Base-by-base conservation (phyloP, 35 echinoderm and acorn worm genomes). In the Holothuria glaberrima region DNA sequence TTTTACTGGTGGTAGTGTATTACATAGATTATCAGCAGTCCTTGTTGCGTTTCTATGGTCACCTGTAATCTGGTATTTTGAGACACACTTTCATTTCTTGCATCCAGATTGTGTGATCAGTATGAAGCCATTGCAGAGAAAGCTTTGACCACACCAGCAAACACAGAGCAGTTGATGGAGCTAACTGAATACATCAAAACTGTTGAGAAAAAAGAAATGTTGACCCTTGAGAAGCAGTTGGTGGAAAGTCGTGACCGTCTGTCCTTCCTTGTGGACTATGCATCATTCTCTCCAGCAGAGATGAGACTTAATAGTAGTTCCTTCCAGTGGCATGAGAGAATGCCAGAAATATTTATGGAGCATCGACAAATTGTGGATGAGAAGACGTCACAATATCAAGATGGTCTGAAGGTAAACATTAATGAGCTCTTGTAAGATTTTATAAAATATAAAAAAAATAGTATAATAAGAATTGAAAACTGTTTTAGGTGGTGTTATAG, bases 141-240 rank as follows among this genome's bases (percentile, higher is more conserved):
- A 59, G 96, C 96, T 18, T 75, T 98, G 13, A 98, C 96, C 33
- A 98, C 96, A 4, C 96, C 96, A 56, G 91, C 96, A 19, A 98
- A 98, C 93, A 98, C 96, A 68, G 93, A 98, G 65, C 94, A 98
- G 54, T 84, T 98, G 67, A 95, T 98, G 90, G 96, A 98, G 59
- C 90, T 98, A 14, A 80, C 71, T n/a, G 87, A 58, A 50, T 98
- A 91, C 89, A 98, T 98, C 60, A 88, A 79, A 18, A 92, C 61
- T 4, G 96, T 98, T 3, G 96, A 98, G 74, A 93, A 93, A 74
- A 94, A 98, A 91, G 92, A 91, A 25, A 94, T 98, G 82, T 90
- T 91, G 48, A 82, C 83, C 30, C 77, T 98, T 1, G 96, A 98
- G 93, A 98, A 98, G 71, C 86, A 94, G 71, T 77, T 98, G 33